These are phyloP conservation scores for Xestia xanthographa DNA, from an alignment of 2,888 invertebrate genomes.

Conservation along the genomic window DNA sequence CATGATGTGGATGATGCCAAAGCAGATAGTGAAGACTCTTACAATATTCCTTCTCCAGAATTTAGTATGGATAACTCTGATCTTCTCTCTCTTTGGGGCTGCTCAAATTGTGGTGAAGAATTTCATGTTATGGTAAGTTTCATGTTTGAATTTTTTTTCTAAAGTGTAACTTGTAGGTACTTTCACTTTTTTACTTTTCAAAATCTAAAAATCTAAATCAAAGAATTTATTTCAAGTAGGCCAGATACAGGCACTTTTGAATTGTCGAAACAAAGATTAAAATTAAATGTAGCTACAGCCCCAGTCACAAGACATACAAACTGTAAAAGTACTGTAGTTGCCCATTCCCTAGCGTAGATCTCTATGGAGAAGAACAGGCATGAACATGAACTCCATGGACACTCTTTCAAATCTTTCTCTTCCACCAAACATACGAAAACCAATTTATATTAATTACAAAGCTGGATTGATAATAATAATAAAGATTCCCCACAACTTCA, in stretches of 20 bases:
- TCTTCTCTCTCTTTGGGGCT: constrained; percentile 72
- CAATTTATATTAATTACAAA: not conserved
- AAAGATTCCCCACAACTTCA: not conserved
- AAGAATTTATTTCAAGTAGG: no score
- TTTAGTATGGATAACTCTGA: constrained; percentile 78
- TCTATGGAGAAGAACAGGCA: no score
- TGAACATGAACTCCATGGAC: no score
- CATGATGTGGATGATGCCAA: constrained; percentile 53
- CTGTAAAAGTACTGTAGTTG: no score
- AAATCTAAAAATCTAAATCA: no score
- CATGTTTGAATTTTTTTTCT: not conserved
- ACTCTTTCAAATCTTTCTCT: no score
- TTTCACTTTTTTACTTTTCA: not conserved
- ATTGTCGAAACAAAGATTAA: no score
- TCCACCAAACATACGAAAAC: not conserved
- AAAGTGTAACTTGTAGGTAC: not conserved
- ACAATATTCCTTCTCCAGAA: constrained; percentile 78
- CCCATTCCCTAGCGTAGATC: no score
- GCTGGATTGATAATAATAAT: not conserved
- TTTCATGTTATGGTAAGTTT: constrained; percentile 80
- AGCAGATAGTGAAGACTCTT: constrained; percentile 78
- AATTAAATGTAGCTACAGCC: no score
- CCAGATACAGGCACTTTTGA: no score
- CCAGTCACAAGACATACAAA: no score
- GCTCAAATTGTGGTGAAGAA: constrained; percentile 77